A percentile compares a stretch with the other conserved stretches of the same genome.
Conservation (phyloP, 2,888 invertebrate species). For the Buathra laborator region DNA sequence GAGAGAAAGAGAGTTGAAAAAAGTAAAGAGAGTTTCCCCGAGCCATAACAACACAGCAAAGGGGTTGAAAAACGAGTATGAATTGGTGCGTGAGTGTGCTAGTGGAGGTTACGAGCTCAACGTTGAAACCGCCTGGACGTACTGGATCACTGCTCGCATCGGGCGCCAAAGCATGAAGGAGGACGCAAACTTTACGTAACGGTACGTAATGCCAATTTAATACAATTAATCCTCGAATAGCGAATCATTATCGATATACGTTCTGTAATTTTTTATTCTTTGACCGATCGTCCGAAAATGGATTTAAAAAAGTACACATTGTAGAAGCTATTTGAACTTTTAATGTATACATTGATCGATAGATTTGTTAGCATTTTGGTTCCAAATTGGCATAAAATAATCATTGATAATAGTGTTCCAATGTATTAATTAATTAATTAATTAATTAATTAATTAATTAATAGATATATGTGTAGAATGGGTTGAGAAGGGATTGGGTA, state of each 20-base stretch:
- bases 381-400: background rate
- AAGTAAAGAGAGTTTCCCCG: background rate
- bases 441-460: too few relatives aligned
- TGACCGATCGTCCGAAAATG: background rate
- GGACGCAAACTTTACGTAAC: slow-evolving; percentile 79
- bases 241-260: background rate
- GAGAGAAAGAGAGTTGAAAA: background rate
- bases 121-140: slow-evolving; percentile 71
- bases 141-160: slow-evolving; percentile 74
- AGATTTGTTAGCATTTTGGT: too few relatives aligned
- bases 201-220: slow-evolving; percentile 73
- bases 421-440: background rate
- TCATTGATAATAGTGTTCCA: background rate
- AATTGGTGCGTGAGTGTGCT: slow-evolving; percentile 65
- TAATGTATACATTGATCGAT: too few relatives aligned
- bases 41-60: background rate
- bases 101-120: slow-evolving; percentile 62
- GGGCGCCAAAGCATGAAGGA: slow-evolving; percentile 80
- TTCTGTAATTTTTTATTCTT: background rate
- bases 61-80: slow-evolving; percentile 61
- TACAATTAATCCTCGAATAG: slow-evolving; percentile 28
- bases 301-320: too few relatives aligned
- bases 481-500: slow-evolving; percentile 10
- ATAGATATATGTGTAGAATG: background rate
- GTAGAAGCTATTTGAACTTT: too few relatives aligned